Base-by-base conservation (phyloP, 2,113 vertebrate genomes). In the Taxidea taxus region DNA sequence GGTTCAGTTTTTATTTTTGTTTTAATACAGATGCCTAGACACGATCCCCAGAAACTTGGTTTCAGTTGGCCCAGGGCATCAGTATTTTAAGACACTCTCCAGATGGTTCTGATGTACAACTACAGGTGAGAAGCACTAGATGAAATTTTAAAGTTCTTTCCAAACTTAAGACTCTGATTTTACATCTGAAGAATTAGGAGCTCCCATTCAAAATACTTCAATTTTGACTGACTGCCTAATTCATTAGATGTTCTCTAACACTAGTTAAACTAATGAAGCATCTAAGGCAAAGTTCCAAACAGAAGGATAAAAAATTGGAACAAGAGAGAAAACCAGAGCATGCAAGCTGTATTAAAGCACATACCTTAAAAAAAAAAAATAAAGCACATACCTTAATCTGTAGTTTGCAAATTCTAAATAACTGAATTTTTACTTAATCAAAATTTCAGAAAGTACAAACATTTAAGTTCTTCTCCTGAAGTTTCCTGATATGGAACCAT, bases 381-480 rank as follows among this genome's bases (percentile, higher is more conserved):
- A 70, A 92, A 95, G 58, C 15, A 86, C 7, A 54, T 68, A 95
- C 86, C 78, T 96, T 68, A 90, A 93, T 87, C 84, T 95, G 34
- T 80, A 90, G 81, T 92, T 93, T 98, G 18, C 39, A 91, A 95
- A 91, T 88, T 97, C 87, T 93, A 95, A 96, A 96, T 97, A 96
- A 97, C 94, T 96, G 29, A 84, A 92, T 94, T 92, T 96, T 8
- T 51, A 95, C 51, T 92, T 95, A 90, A 94, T 88, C 75, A 97
- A 97, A 96, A 94, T 90, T 78, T 90, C 66, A 94, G 85, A 94
- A 78, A 90, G 87, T 77, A 20, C 87, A 97, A 92, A 97, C 66
- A 95, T 42, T 58, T 68, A 84, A 97, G 29, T 92, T 94, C 87
- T 96, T 84, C 92, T 97, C 92, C 51, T 34, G 4, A 92, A 85